Evolutionary conservation across 2,888 invertebrate species (phyloP).

Genomic region (Epinotia demarniana): DNA sequence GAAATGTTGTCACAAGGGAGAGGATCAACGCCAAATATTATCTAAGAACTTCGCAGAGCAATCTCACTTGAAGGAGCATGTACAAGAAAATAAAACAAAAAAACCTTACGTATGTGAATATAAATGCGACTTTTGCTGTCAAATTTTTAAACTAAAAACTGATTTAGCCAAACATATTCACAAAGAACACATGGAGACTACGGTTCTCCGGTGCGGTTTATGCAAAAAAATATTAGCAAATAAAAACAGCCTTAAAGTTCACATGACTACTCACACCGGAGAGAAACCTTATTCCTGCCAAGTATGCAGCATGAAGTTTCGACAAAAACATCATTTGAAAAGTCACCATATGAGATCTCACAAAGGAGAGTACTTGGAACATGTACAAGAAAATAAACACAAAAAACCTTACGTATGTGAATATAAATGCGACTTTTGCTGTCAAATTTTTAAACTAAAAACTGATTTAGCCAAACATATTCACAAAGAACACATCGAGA

Average conservation of each 20-base stretch:
- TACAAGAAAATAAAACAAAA: neutral
- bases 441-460: slow-evolving; percentile 7
- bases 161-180: slow-evolving; percentile 4
- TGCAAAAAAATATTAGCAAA: neutral
- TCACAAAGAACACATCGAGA: neutral
- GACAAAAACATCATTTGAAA: no score
- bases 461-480: slow-evolving; percentile 5
- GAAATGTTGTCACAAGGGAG: neutral
- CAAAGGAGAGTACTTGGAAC: neutral
- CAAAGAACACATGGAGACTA: neutral
- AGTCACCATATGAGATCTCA: neutral
- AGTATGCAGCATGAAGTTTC: neutral
- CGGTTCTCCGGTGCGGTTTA: neutral
- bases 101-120: neutral
- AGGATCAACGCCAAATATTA: neutral
- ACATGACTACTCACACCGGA: neutral
- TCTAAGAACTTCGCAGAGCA: no score
- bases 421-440: slow-evolving; percentile 11
- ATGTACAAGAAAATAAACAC: neutral
- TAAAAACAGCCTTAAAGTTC: neutral
- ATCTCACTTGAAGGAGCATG: neutral
- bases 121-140: slow-evolving; percentile 15
- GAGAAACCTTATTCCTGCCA: neutral
- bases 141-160: slow-evolving; percentile 5
- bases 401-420: neutral